Evolutionary conservation across 2,113 vertebrate species (phyloP).

Genomic region (Ellobius talpinus): DNA sequence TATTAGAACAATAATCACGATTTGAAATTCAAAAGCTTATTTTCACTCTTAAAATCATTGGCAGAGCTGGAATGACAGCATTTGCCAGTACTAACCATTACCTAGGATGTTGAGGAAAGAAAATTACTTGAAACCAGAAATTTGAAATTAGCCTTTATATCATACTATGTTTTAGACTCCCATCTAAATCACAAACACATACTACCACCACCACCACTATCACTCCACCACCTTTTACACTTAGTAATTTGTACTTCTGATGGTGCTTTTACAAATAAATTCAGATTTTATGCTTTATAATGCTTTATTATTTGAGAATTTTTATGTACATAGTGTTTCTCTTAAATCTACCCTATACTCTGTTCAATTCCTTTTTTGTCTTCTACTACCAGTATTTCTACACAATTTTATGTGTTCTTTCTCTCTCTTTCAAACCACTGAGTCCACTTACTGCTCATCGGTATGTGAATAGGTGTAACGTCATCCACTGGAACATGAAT

Average conservation of each 20-base stretch:
- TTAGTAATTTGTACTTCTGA: constrained; percentile 7
- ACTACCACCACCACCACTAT: not conserved
- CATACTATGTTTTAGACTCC: not conserved
- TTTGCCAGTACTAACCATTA: not conserved
- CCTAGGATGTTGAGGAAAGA: not conserved
- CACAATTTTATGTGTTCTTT: not conserved
- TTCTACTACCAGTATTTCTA: no score
- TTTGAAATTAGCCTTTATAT: not conserved
- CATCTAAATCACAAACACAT: not conserved
- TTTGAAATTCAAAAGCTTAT: not conserved
- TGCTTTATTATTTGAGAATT: constrained; percentile 2
- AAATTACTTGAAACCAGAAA: not conserved
- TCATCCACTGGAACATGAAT: not conserved
- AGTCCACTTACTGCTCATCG: not conserved
- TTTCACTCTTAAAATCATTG: not conserved
- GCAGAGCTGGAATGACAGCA: not conserved
- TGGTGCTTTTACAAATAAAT: not conserved
- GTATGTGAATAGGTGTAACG: not conserved
- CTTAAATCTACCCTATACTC: not conserved
- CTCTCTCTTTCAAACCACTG: not conserved
- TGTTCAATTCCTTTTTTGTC: not conserved
- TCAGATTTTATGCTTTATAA: constrained; percentile 35
- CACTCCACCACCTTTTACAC: not conserved
- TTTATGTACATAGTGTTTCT: not conserved
- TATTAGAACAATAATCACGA: not conserved